Evolutionary conservation across 35 echinoderm and acorn worm genomes (phyloP).

Genomic region (Eucidaris tribuloides): DNA sequence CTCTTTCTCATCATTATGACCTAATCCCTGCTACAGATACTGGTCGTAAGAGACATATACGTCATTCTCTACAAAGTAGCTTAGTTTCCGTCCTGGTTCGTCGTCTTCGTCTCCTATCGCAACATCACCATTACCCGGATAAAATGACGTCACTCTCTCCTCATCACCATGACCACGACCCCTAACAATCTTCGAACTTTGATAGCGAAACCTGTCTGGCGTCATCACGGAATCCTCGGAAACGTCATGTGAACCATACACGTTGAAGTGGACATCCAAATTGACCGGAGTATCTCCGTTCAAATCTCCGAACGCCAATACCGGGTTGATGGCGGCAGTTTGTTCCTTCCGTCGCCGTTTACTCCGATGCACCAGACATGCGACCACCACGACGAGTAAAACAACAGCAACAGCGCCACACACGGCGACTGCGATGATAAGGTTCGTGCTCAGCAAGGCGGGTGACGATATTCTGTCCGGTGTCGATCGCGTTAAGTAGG

Average conservation of each 20-base stretch:
- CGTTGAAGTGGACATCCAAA: constrained; percentile 14
- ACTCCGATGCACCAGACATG: neutral
- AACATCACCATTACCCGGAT: no score
- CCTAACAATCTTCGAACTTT: no score
- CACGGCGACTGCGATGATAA: neutral
- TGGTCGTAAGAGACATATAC: constrained; percentile 14
- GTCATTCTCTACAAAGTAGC: constrained; percentile 10
- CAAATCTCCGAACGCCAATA: constrained; percentile 1
- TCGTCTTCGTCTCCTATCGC: neutral
- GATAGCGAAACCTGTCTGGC: no score
- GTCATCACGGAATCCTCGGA: neutral
- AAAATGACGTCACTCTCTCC: no score
- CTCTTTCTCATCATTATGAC: no score
- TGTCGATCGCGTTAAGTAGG: no score
- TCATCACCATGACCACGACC: no score
- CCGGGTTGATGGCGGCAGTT: neutral
- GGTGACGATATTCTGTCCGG: neutral
- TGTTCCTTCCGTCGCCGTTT: neutral
- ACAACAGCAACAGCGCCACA: neutral
- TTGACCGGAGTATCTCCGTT: neutral
- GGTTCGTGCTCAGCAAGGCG: neutral
- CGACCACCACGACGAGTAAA: neutral
- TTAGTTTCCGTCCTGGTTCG: neutral
- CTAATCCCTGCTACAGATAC: no score
- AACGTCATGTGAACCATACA: neutral